phyloP scores from a whole-genome alignment of 1,140 invertebrate genomes.

The Pseudomyrmex dendroicus region DNA sequence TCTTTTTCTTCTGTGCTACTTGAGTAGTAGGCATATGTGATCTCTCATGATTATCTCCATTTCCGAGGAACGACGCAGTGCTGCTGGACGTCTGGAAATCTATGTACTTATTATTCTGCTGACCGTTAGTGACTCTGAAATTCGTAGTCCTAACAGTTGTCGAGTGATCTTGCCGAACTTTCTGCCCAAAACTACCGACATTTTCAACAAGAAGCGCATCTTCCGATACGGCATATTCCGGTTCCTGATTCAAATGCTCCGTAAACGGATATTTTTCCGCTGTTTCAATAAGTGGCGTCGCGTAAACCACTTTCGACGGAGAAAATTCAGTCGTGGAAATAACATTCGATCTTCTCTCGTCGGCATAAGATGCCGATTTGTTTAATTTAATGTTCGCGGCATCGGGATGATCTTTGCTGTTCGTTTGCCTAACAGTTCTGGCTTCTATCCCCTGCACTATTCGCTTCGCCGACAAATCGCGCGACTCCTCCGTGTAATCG shows the following conservation, averaged over 20 bases:
- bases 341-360: constrained; percentile 13
- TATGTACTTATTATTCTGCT: background rate
- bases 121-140: background rate
- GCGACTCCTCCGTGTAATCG: background rate
- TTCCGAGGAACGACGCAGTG: background rate
- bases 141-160: background rate
- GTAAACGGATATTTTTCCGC: constrained; percentile 3
- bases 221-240: background rate
- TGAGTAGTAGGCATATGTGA: background rate
- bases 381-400: constrained; percentile 2
- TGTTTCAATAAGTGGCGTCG: constrained; percentile 19
- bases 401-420: background rate
- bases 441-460: constrained; percentile 2
- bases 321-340: constrained; percentile 26
- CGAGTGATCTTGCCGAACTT: constrained; percentile 15
- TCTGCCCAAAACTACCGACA: constrained; percentile 69
- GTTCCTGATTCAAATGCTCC: background rate
- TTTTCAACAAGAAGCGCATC: constrained; percentile 52
- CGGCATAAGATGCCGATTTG: constrained; percentile 1
- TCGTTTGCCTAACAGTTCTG: background rate
- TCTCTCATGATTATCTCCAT: background rate
- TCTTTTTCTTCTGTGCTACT: background rate
- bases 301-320: constrained; percentile 1
- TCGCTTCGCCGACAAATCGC: constrained; percentile 25
- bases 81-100: background rate